phyloP scores from a whole-genome alignment of 2,888 invertebrate genomes.

The Andrena dorsata region DNA sequence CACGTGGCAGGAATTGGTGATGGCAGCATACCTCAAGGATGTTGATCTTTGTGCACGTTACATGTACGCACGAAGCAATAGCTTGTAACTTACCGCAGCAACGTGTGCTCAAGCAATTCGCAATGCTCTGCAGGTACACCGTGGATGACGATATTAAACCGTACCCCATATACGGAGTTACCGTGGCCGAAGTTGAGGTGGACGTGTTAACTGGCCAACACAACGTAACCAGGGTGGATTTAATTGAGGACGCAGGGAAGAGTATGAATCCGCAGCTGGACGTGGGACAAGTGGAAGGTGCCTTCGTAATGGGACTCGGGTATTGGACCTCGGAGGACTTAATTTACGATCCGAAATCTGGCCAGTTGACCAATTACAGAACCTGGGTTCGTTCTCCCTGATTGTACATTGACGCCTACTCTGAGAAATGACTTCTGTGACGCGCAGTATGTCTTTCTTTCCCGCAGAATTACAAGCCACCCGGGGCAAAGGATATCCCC shows the following conservation, averaged over 20 bases:
- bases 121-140: conserved; percentile 77
- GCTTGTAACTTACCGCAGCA: background rate
- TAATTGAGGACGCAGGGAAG: conserved; percentile 91
- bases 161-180: conserved; percentile 89
- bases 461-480: conserved; percentile 89
- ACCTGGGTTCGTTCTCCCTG: conserved; percentile 88
- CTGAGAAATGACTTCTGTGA: background rate
- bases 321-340: conserved; percentile 92
- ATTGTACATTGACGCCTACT: background rate
- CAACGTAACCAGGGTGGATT: conserved; percentile 89
- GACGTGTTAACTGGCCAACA: conserved; percentile 93
- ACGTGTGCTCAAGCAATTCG: no score
- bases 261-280: conserved; percentile 91
- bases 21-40: conserved; percentile 86
- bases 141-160: conserved; percentile 85
- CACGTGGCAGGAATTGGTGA: conserved; percentile 87
- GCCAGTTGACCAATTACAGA: conserved; percentile 90
- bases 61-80: conserved; percentile 83
- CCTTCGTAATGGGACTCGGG: conserved; percentile 92
- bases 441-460: background rate
- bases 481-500: conserved; percentile 92
- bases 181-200: conserved; percentile 90
- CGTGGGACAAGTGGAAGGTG: conserved; percentile 92
- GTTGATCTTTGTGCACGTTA: conserved; percentile 88
- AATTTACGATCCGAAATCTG: conserved; percentile 88